These are phyloP conservation scores for Poecilobothrus nobilitatus DNA, from an alignment of 2,888 invertebrate genomes.

Conservation along the genomic window DNA sequence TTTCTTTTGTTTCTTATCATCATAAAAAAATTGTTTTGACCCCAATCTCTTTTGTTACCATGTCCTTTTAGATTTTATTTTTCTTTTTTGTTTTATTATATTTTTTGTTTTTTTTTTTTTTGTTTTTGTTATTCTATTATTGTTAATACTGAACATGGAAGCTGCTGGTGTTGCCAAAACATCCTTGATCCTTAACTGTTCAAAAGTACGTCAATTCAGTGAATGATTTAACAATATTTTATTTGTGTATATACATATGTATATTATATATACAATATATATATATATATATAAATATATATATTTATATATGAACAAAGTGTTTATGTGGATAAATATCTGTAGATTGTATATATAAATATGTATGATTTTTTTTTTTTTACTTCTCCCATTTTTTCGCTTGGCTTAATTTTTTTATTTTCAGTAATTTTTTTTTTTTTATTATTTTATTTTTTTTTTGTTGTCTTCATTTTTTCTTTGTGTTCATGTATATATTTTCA, in stretches of 20 bases:
- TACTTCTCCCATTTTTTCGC: background rate
- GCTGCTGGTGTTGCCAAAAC: constrained; percentile 1
- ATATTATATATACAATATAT: background rate
- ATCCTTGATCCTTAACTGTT: constrained; percentile 4
- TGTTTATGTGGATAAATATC: no score
- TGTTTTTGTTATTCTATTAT: background rate
- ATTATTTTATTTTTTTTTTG: no score
- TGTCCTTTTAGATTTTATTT: background rate
- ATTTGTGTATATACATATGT: background rate
- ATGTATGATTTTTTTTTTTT: background rate
- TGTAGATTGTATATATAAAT: no score
- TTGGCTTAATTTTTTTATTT: background rate
- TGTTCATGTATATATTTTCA: no score
- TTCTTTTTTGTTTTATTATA: background rate
- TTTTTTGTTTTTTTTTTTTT: background rate
- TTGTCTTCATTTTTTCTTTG: no score
- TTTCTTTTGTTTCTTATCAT: background rate
- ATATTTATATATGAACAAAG: background rate
- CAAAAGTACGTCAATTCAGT: constrained; percentile 5
- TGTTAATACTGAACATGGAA: background rate
- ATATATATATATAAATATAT: background rate
- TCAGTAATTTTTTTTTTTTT: background rate
- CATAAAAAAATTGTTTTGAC: constrained; percentile 1
- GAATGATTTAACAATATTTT: constrained; percentile 6
- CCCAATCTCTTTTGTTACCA: constrained; percentile 4